Conservation (phyloP, 2,113 vertebrate species). For the Ammospiza caudacuta region DNA sequence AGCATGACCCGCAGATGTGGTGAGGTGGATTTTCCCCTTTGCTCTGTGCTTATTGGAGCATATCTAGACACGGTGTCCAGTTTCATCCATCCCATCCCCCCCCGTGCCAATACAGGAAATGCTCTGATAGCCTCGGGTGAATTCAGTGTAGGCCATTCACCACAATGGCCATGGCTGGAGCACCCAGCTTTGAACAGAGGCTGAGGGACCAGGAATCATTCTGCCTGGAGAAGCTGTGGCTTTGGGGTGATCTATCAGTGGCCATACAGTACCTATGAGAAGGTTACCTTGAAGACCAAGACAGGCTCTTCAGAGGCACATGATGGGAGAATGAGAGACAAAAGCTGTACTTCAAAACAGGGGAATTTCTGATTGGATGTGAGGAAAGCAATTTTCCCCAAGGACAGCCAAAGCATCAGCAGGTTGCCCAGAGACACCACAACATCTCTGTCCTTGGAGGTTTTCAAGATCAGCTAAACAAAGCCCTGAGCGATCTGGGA, state of each 20-base stretch:
- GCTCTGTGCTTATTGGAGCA: not conserved
- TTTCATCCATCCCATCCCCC: not conserved
- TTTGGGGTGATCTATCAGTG: not conserved
- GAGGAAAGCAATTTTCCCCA: not conserved
- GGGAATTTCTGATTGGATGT: not conserved
- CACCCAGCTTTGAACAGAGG: not conserved
- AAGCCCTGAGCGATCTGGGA: not conserved
- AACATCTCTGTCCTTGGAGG: not conserved
- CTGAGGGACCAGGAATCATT: not conserved
- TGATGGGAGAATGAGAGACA: not conserved
- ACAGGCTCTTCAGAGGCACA: not conserved
- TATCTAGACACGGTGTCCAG: not conserved
- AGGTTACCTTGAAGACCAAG: not conserved
- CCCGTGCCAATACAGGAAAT: rapidly evolving
- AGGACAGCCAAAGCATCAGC: not conserved
- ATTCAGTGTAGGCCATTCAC: not conserved
- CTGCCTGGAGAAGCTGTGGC: not conserved
- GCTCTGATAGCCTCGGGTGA: rapidly evolving
- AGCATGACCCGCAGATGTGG: not conserved
- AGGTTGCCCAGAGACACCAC: not conserved
- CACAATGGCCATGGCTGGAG: rapidly evolving
- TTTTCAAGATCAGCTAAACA: not conserved
- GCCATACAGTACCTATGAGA: rapidly evolving
- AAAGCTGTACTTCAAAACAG: not conserved
- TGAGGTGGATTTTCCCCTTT: not conserved